Percentiles rank a stretch among this genome's conserved stretches.
Conservation (phyloP, 2,113 vertebrate genomes). For the Phaethornis superciliosus region DNA sequence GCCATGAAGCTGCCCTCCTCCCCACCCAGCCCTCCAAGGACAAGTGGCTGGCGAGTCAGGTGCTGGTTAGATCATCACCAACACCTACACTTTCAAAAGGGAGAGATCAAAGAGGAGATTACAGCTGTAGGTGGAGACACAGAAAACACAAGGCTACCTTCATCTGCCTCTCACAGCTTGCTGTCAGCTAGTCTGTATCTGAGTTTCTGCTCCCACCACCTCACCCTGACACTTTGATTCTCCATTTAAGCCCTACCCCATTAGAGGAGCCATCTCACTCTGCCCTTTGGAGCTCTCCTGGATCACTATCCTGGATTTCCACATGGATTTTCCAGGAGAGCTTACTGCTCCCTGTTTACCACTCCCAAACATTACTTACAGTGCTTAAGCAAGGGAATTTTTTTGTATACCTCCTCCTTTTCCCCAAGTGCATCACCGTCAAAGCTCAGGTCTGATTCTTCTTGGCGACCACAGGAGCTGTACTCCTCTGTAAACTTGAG, state of each 20-base stretch:
- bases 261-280: neutral
- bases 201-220: neutral
- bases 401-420: neutral
- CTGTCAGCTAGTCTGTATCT: neutral
- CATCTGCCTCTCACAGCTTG: neutral
- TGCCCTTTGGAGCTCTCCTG: neutral
- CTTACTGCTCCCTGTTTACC: neutral
- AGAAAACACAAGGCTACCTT: neutral
- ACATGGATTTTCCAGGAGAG: neutral
- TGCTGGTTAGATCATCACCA: slow-evolving; percentile 42
- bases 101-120: slow-evolving; percentile 39
- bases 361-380: neutral
- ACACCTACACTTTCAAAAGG: slow-evolving; percentile 29
- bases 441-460: neutral
- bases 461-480: neutral
- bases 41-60: neutral
- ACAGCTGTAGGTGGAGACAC: neutral
- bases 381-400: neutral
- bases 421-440: neutral
- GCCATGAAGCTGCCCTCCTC: neutral
- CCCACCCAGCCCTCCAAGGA: neutral
- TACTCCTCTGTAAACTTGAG: neutral
- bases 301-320: neutral
- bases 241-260: neutral
- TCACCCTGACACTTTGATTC: neutral